These are phyloP conservation scores for Meganola albula DNA, from an alignment of 2,888 invertebrate genomes.

Conservation along the genomic window DNA sequence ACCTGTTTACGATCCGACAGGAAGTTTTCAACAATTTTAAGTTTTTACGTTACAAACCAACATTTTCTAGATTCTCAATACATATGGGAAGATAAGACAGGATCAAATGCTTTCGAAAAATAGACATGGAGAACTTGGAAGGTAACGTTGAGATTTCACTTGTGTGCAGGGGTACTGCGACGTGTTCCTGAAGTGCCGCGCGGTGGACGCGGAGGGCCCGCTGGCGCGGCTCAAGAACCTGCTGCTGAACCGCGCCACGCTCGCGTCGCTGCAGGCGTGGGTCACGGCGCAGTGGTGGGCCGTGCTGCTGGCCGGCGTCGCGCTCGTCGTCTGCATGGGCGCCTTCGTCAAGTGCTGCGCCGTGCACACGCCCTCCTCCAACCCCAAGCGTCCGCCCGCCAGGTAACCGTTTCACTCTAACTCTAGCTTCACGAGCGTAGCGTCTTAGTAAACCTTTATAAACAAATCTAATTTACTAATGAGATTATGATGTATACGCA, in stretches of 20 bases:
- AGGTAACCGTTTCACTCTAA: constrained; percentile 76
- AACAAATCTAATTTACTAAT: no score
- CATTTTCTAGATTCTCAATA: no score
- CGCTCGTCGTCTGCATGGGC: constrained; percentile 96
- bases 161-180: constrained; percentile 97
- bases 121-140: no score
- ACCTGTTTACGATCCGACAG: no score
- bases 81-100: no score
- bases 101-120: no score
- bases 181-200: constrained; percentile 98
- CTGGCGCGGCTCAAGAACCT: constrained; percentile 97
- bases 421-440: no score
- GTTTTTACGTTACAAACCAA: no score
- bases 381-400: constrained; percentile 98
- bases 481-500: not conserved
- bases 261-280: constrained; percentile 94
- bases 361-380: constrained; percentile 99
- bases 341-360: constrained; percentile 99
- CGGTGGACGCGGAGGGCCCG: constrained; percentile 99
- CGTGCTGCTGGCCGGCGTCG: constrained; percentile 93
- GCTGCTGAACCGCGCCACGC: constrained; percentile 92
- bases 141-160: no score
- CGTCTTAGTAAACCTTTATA: no score
- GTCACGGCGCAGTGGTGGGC: constrained; percentile 97
- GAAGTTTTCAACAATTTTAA: no score